Conservation (phyloP, 1,140 invertebrate genomes). For the Euura lappo region DNA sequence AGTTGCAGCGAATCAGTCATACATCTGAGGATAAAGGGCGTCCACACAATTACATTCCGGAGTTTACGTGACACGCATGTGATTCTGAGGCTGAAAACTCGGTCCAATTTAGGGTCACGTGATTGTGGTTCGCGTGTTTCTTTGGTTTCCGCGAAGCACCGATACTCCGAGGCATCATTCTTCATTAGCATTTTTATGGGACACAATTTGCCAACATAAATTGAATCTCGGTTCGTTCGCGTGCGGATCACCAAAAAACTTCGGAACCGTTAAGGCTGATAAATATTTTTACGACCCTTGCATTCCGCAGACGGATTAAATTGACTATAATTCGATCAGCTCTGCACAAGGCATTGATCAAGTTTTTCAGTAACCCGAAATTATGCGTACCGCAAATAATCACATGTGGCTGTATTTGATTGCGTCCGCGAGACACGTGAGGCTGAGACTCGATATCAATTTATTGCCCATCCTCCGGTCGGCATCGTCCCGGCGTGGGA, state of each 20-base stretch:
- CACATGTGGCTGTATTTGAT: background rate
- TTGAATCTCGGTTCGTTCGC: background rate
- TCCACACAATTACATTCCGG: background rate
- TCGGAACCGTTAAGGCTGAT: background rate
- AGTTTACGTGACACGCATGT: background rate
- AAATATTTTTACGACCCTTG: background rate
- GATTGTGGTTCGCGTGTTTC: background rate
- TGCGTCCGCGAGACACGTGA: background rate
- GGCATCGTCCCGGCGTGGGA: background rate
- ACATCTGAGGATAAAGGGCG: background rate
- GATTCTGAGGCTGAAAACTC: background rate
- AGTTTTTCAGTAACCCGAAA: background rate
- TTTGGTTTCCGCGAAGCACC: background rate
- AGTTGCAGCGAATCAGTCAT: background rate
- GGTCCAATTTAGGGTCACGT: background rate
- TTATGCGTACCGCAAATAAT: slow-evolving; percentile 7
- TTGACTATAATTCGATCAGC: background rate
- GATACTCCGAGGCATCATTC: background rate
- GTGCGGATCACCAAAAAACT: background rate
- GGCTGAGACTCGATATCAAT: background rate
- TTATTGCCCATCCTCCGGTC: background rate
- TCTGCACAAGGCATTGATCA: background rate
- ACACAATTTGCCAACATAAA: background rate
- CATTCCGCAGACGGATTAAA: background rate
- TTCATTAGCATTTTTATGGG: background rate